Evolutionary conservation across 2,113 vertebrate species (phyloP).

Genomic region (Gobio gobio): DNA sequence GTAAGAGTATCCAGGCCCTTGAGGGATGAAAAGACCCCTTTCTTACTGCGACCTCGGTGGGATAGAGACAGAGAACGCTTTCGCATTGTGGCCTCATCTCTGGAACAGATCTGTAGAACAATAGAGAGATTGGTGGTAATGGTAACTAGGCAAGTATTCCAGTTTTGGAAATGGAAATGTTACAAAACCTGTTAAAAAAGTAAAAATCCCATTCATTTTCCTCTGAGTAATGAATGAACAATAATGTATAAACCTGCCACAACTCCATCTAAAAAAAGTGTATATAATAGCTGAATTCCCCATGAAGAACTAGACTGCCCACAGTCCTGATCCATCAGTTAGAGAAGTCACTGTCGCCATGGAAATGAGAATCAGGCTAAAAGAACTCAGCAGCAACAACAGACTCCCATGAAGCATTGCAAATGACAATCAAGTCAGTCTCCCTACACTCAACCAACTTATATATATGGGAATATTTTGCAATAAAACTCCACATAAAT

Average conservation of each 20-base stretch:
- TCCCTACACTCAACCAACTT: not conserved
- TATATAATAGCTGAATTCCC: not conserved
- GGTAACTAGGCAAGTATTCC: not conserved
- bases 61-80: conserved; percentile 88
- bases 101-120: conserved; percentile 86
- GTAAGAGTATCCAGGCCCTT: conserved; percentile 94
- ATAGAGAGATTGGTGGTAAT: not conserved
- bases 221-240: not conserved
- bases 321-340: not conserved
- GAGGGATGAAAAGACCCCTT: conserved; percentile 91
- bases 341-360: not conserved
- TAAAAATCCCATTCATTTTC: not conserved
- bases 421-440: not conserved
- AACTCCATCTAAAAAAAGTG: not conserved
- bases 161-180: not conserved
- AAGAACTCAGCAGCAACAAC: not conserved
- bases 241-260: not conserved
- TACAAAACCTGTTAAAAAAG: not conserved
- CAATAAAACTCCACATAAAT: not conserved
- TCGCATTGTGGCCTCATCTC: conserved; percentile 88
- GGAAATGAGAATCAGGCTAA: conserved; percentile 5
- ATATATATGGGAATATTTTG: not conserved
- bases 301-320: not conserved
- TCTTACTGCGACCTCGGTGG: conserved; percentile 78
- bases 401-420: not conserved